Conservation (phyloP, 1,140 invertebrate genomes). For the Trachymyrmex septentrionalis region DNA sequence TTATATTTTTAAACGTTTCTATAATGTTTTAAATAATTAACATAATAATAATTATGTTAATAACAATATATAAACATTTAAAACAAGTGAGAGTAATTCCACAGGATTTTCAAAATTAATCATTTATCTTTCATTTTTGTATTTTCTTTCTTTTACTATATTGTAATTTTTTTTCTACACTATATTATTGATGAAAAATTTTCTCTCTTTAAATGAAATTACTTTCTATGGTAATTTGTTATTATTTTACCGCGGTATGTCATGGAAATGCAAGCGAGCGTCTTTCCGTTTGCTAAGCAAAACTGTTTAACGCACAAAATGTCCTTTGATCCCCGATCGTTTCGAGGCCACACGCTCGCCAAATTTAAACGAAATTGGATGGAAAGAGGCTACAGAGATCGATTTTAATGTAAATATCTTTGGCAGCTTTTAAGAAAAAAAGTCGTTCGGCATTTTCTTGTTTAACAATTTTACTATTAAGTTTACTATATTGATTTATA, state of each 20-base stretch:
- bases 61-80: neutral
- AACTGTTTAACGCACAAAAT: constrained; percentile 29
- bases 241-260: neutral
- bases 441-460: constrained; percentile 5
- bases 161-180: neutral
- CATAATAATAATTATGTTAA: constrained; percentile 42
- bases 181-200: neutral
- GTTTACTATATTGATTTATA: constrained; percentile 3
- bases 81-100: too few relatives aligned
- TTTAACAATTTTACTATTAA: neutral
- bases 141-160: neutral
- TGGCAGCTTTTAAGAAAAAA: constrained; percentile 5
- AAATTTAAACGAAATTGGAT: constrained; percentile 69
- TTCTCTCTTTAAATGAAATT: neutral
- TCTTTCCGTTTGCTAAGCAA: constrained; percentile 42
- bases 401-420: constrained; percentile 50
- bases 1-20: too few relatives aligned
- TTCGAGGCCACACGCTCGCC: constrained; percentile 45
- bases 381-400: constrained; percentile 26
- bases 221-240: neutral
- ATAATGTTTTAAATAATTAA: too few relatives aligned
- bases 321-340: constrained; percentile 69
- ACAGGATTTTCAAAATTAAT: too few relatives aligned
- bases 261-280: constrained; percentile 36
- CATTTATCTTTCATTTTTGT: neutral